Conservation (phyloP, 2,888 invertebrate genomes). For the Malthinus flaveolus region DNA sequence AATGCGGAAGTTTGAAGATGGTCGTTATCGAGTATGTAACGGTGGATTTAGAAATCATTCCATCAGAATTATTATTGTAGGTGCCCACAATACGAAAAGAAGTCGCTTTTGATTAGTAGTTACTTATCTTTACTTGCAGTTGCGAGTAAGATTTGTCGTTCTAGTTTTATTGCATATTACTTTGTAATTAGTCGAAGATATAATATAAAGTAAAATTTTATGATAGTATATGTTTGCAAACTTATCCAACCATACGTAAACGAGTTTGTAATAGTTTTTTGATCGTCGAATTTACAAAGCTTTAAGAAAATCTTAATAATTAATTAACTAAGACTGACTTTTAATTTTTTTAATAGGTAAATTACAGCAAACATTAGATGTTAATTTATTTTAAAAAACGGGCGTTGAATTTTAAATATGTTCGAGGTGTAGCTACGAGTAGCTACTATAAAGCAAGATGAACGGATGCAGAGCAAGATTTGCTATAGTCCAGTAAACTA, state of each 20-base stretch:
- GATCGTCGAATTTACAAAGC: no score
- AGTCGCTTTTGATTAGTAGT: neutral
- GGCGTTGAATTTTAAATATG: no score
- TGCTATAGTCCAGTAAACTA: slow-evolving; percentile 32
- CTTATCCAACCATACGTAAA: no score
- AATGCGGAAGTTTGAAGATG: slow-evolving; percentile 32
- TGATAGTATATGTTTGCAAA: neutral
- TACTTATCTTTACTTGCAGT: neutral
- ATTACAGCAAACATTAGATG: no score
- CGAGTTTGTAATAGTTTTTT: no score
- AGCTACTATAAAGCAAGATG: neutral
- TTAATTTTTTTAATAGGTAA: no score
- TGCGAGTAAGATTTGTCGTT: neutral
- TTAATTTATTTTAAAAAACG: no score
- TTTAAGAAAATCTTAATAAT: no score
- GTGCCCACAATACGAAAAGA: slow-evolving; percentile 10
- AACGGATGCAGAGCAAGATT: slow-evolving; percentile 30
- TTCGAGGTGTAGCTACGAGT: no score
- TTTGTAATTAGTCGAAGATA: slow-evolving; percentile 1
- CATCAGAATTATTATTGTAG: slow-evolving; percentile 13
- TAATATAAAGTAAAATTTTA: slow-evolving; percentile 5
- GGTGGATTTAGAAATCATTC: slow-evolving; percentile 29
- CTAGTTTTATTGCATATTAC: slow-evolving; percentile 2
- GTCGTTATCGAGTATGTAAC: slow-evolving; percentile 28
- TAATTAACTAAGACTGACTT: no score